phyloP scores from a whole-genome alignment of 2,888 invertebrate genomes.

The Drosophila trichaetosa region DNA sequence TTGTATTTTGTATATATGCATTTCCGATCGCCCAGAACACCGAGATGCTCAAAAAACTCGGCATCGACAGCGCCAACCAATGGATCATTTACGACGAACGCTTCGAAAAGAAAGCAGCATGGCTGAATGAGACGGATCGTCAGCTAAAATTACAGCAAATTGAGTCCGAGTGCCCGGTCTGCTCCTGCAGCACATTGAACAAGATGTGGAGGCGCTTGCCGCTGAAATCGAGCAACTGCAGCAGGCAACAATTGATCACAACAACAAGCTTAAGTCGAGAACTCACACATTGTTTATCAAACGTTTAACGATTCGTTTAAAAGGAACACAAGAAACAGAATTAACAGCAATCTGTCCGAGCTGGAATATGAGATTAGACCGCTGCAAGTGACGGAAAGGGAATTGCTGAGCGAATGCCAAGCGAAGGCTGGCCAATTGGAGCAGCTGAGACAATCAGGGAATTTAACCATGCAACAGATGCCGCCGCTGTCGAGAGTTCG shows the following conservation, averaged over 20 bases:
- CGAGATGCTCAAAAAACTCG: slow-evolving; percentile 82
- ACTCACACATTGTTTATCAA: not conserved
- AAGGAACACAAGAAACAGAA: slow-evolving; percentile 59
- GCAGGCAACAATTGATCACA: slow-evolving; percentile 48
- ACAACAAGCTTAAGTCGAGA: not conserved
- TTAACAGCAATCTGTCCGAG: slow-evolving; percentile 61
- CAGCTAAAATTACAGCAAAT: too few species aligned
- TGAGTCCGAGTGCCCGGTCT: too few species aligned
- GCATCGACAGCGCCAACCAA: slow-evolving; percentile 80
- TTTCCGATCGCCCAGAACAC: slow-evolving; percentile 61
- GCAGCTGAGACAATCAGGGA: slow-evolving; percentile 74
- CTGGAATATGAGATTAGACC: slow-evolving; percentile 65
- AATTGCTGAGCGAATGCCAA: slow-evolving; percentile 54
- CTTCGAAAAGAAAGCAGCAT: slow-evolving; percentile 35
- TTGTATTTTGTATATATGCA: too few species aligned
- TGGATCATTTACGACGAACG: slow-evolving; percentile 84
- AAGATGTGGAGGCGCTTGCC: too few species aligned
- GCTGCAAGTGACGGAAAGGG: slow-evolving; percentile 60
- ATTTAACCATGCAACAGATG: slow-evolving; percentile 48
- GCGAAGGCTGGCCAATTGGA: slow-evolving; percentile 76
- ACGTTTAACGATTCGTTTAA: not conserved
- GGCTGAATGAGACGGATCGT: too few species aligned
- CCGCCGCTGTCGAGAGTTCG: slow-evolving; percentile 74
- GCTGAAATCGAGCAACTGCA: too few species aligned
- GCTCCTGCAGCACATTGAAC: too few species aligned